A percentile compares a stretch with the other conserved stretches of the same genome.
Evolutionary conservation across 2,888 invertebrate genomes (phyloP).

Genomic region (Tribolium freemani): DNA sequence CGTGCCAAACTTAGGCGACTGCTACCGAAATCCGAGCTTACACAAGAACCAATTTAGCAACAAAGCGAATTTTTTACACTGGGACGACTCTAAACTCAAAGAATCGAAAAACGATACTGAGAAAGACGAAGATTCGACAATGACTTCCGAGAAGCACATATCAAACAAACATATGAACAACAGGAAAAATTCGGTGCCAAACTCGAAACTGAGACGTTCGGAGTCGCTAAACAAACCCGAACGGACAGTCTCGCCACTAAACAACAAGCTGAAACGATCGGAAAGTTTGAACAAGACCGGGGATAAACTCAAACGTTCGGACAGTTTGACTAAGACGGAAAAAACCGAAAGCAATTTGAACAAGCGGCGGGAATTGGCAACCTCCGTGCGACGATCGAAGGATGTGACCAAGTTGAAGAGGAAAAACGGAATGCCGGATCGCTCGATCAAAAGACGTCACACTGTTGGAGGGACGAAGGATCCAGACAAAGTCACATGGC

Average conservation of each 20-base stretch:
- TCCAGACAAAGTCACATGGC: slow-evolving; percentile 76
- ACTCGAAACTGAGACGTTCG: slow-evolving; percentile 72
- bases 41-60: slow-evolving; percentile 67
- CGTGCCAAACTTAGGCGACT: slow-evolving; percentile 62
- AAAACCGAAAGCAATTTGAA: slow-evolving; percentile 86
- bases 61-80: slow-evolving; percentile 10
- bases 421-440: slow-evolving; percentile 84
- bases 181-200: slow-evolving; percentile 44
- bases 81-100: slow-evolving; percentile 19
- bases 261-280: slow-evolving; percentile 72
- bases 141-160: slow-evolving; percentile 60
- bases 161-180: slow-evolving; percentile 53
- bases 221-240: slow-evolving; percentile 75
- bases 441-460: slow-evolving; percentile 89
- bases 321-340: slow-evolving; percentile 79
- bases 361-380: slow-evolving; percentile 75
- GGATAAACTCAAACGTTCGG: slow-evolving; percentile 72
- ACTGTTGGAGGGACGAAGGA: slow-evolving; percentile 96
- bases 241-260: slow-evolving; percentile 66
- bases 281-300: slow-evolving; percentile 73
- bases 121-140: slow-evolving; percentile 67
- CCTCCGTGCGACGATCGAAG: slow-evolving; percentile 65
- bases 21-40: slow-evolving; percentile 71
- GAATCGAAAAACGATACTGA: slow-evolving; percentile 68
- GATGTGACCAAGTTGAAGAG: slow-evolving; percentile 78